These are phyloP conservation scores for Antigone vipio DNA, from an alignment of 2,113 vertebrate species.

Conservation along the genomic window DNA sequence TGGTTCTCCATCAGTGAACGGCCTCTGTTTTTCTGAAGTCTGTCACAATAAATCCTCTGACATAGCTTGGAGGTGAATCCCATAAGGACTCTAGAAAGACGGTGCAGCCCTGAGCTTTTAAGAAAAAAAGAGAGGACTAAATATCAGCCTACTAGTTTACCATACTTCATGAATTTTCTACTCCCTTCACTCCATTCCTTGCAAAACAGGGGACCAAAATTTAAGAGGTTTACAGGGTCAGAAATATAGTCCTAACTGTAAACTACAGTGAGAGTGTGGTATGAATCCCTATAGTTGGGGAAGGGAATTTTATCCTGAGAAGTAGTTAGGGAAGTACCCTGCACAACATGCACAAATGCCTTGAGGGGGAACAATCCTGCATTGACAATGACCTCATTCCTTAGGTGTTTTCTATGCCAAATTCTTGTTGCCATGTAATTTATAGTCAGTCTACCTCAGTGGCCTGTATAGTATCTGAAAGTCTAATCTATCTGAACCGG, in stretches of 20 bases:
- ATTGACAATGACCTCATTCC: not conserved
- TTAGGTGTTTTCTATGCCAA: not conserved
- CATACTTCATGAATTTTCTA: not conserved
- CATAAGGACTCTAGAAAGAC: not conserved
- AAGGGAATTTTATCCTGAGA: not conserved
- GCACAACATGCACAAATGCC: too few relatives aligned
- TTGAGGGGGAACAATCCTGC: not conserved
- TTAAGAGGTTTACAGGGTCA: not conserved
- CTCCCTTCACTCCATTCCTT: not conserved
- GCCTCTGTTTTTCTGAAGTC: not conserved
- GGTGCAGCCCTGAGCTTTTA: not conserved
- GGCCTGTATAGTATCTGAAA: not conserved
- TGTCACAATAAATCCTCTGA: not conserved
- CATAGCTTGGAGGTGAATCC: not conserved
- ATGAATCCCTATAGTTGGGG: not conserved
- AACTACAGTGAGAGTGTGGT: not conserved
- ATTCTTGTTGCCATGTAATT: not conserved
- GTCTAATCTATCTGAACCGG: not conserved
- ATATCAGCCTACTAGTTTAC: not conserved
- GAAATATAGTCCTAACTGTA: not conserved
- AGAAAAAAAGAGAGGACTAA: not conserved
- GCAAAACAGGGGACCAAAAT: not conserved
- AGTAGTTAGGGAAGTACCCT: not conserved
- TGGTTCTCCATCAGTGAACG: not conserved
- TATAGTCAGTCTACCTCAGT: not conserved